Evolutionary conservation across 2,888 invertebrate genomes (phyloP).

Genomic region (Tetranychus piercei): DNA sequence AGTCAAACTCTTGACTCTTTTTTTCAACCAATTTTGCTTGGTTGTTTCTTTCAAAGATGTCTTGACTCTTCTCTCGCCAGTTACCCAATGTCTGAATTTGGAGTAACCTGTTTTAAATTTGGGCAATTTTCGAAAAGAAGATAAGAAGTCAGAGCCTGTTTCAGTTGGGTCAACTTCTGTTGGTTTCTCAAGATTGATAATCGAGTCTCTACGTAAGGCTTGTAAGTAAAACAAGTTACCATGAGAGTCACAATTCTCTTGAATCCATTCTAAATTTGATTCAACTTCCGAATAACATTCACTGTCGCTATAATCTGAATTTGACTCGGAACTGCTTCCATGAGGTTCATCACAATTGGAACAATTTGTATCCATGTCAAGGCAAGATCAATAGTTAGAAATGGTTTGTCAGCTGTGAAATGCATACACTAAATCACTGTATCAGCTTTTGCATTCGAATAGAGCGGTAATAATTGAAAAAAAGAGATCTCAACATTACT

Average conservation of each 20-base stretch:
- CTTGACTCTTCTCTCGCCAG: not conserved
- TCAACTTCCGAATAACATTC: not conserved
- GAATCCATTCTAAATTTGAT: slow-evolving; percentile 8
- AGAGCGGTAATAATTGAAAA: too few relatives aligned
- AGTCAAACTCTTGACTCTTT: not conserved
- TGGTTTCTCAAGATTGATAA: not conserved
- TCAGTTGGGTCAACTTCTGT: not conserved
- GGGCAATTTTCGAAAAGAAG: not conserved
- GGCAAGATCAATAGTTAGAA: too few relatives aligned
- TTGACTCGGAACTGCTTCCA: not conserved
- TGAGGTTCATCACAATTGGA: not conserved
- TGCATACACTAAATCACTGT: too few relatives aligned
- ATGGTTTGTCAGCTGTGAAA: too few relatives aligned
- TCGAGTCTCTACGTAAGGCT: not conserved
- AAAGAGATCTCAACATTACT: too few relatives aligned
- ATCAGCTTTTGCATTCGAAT: too few relatives aligned
- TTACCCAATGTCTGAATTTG: slow-evolving; percentile 7
- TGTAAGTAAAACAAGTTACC: slow-evolving; percentile 7
- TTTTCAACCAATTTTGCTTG: slow-evolving; percentile 3
- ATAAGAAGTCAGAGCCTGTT: not conserved
- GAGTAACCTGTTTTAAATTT: not conserved
- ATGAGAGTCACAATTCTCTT: not conserved
- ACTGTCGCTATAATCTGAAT: not conserved
- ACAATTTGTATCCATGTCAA: not conserved
- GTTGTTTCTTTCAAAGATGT: not conserved